Evolutionary conservation across 2,888 invertebrate species (phyloP), one percentile per base, ranked within the genome.

Genomic region (Heliconius hortense): DNA sequence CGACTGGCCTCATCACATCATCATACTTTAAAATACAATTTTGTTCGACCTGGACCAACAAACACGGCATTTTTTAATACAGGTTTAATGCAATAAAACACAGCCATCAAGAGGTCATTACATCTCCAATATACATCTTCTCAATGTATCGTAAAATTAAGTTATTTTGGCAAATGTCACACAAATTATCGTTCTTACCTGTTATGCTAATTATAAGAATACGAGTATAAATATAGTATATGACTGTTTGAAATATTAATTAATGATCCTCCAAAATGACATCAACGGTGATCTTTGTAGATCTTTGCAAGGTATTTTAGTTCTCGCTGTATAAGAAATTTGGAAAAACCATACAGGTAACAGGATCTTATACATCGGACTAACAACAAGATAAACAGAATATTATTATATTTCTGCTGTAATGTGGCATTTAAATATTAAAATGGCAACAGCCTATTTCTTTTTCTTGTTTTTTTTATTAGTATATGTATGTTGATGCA

Each of bases 161-260:
- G 53, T 62, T 28, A 71, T 66, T 72, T 62, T 72, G 21, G 31
- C 53, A 68, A 43, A 59, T 48, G 13, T 24, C 66, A 60, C 53
- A 21, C 26, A 24, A 64, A 70, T 11, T 67, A 71, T 56, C 26
- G 24, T 48, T 56, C 31, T 28, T 59, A 77, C 77, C 71, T n/a
- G 77, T 77, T 77, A 77, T 77, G 77, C 21, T 76, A 76, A 77
- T 77, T 31, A n/a, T 11, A 43, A 31, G 48, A 53, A 31, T 1
- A 31, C 31, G 1, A 1, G 35, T 75, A 60, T 72, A 69, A 75
- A 75, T 77, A 77, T 70, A 72, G 26, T 62, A 43, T 66, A 59
- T 21, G 60, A 60, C 31, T 73, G 67, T 43, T 71, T 67, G 53
- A 73, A 76, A 71, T 76, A 68, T 73, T 67, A 77, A 69, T 69